Evolutionary conservation across 2,797 vertebrate species (phyloP).

Genomic region (Discoglossus pictus): DNA sequence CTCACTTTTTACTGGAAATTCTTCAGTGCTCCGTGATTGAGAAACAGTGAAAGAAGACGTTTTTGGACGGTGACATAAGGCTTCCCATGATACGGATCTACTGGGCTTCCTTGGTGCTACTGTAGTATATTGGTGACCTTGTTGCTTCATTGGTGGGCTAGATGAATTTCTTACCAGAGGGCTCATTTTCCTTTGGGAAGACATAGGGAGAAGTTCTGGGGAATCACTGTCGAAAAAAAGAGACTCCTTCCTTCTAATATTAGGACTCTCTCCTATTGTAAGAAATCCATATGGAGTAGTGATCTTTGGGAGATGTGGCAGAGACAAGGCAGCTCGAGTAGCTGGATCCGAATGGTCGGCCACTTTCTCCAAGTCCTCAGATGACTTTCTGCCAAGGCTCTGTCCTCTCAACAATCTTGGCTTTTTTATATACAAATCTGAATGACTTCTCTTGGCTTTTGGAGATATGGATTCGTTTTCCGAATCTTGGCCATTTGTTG

Average conservation of each 20-base stretch:
- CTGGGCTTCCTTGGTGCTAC: not conserved
- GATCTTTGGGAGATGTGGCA: conserved; percentile 77
- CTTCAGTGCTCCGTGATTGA: not conserved
- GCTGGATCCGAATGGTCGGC: conserved; percentile 66
- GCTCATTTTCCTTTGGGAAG: conserved; percentile 51
- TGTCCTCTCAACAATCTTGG: conserved; percentile 8
- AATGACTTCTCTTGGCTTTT: conserved; percentile 54
- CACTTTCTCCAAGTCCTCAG: conserved; percentile 49
- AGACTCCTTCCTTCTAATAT: conserved; percentile 77
- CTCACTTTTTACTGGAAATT: conserved; percentile 43
- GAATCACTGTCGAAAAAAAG: conserved; percentile 68
- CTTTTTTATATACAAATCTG: conserved; percentile 51
- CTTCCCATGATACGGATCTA: conserved; percentile 18
- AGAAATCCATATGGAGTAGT: conserved; percentile 68
- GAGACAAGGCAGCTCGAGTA: conserved; percentile 73
- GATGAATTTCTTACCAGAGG: conserved; percentile 22
- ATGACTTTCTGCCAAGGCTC: conserved; percentile 25
- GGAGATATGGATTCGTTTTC: conserved; percentile 16
- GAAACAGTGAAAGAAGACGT: not conserved
- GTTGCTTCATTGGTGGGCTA: conserved; percentile 18
- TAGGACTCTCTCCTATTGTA: conserved; percentile 76
- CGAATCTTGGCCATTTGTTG: not conserved
- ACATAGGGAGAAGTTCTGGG: conserved; percentile 50
- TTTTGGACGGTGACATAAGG: not conserved
- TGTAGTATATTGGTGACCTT: not conserved